Percentiles rank a stretch among this genome's conserved stretches.
Conservation (phyloP, 30 jellyfish, hydroid and myxozoan genomes). For the Aurelia sp. region DNA sequence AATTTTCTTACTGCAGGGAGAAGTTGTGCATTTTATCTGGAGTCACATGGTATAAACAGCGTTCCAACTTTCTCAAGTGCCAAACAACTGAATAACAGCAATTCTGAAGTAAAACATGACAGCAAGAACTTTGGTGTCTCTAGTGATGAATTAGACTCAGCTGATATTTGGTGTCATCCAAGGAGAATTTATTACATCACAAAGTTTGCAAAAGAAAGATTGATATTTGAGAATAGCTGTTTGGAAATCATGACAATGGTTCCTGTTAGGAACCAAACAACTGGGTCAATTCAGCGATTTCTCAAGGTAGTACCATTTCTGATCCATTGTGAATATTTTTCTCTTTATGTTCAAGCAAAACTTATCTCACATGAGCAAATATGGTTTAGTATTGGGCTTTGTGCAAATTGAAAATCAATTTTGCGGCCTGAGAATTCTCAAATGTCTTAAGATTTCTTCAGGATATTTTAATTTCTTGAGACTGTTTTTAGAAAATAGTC, state of each 20-base stretch:
- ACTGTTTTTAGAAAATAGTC: too few relatives aligned
- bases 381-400: too few relatives aligned
- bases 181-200: conserved; percentile 34
- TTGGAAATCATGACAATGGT: conserved; percentile 2
- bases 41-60: conserved; percentile 1
- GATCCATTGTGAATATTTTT: background rate
- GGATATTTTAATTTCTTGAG: too few relatives aligned
- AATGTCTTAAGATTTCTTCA: too few relatives aligned
- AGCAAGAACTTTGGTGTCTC: background rate
- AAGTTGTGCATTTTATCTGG: conserved; percentile 2
- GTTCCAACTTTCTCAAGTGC: background rate
- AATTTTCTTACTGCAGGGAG: background rate
- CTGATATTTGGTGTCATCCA: conserved; percentile 32
- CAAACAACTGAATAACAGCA: background rate
- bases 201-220: conserved; percentile 27
- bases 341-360: background rate
- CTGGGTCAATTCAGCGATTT: conserved; percentile 3
- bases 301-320: conserved; percentile 1
- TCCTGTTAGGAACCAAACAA: background rate
- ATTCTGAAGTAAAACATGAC: background rate
- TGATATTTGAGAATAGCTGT: conserved; percentile 33
- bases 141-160: background rate
- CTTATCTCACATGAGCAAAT: too few relatives aligned
- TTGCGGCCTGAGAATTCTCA: too few relatives aligned
- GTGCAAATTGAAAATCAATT: too few relatives aligned